Evolutionary conservation across 2,113 vertebrate species (phyloP).

Genomic region (Marcusenius ussheri): DNA sequence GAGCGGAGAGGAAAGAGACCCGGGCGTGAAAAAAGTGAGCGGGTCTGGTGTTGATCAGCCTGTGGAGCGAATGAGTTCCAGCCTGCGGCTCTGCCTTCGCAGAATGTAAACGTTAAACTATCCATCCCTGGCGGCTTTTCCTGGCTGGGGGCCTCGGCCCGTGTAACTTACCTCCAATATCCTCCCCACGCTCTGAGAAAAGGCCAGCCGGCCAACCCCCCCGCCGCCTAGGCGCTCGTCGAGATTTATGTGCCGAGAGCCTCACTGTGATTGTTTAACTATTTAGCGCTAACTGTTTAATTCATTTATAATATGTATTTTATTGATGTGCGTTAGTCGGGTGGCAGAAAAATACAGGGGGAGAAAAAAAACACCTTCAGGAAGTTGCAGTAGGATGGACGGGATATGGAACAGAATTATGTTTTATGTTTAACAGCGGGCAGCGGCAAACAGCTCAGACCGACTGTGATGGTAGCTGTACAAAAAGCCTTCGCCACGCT

Average conservation of each 20-base stretch:
- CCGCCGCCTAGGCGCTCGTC: neutral
- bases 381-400: neutral
- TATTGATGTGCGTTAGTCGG: neutral
- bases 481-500: neutral
- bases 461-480: neutral
- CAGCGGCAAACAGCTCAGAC: neutral
- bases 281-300: constrained; percentile 15
- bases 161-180: neutral
- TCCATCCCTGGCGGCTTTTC: constrained; percentile 22
- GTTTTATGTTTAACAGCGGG: too few species aligned
- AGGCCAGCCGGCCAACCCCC: neutral
- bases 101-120: constrained; percentile 40
- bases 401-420: neutral
- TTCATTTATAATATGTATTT: constrained; percentile 1
- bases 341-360: neutral
- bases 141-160: constrained; percentile 8
- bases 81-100: constrained; percentile 27
- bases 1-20: constrained; percentile 21
- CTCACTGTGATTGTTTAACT: constrained; percentile 41
- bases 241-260: constrained; percentile 32
- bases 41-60: constrained; percentile 31
- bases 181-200: neutral
- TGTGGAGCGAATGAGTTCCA: constrained; percentile 23
- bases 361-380: neutral
- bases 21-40: constrained; percentile 24